These are phyloP conservation scores for Theocolax elegans DNA, from an alignment of 1,140 invertebrate genomes.

Conservation along the genomic window DNA sequence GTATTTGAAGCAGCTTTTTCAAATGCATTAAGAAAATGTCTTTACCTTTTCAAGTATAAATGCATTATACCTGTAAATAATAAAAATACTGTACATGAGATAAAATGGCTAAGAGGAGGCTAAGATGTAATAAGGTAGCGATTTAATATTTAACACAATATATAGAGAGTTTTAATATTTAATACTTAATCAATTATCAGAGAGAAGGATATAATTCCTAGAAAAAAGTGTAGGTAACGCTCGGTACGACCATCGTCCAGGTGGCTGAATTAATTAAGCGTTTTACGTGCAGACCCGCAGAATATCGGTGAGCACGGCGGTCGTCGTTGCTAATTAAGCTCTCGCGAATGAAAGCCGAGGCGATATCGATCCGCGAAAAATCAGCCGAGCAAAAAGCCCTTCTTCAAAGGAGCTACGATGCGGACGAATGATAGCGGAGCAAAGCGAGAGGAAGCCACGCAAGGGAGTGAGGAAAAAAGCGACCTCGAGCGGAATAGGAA, in stretches of 20 bases:
- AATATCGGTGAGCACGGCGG: not conserved
- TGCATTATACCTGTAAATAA: too few relatives aligned
- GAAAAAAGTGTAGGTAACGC: too few relatives aligned
- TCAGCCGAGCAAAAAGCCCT: not conserved
- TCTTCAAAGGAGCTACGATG: not conserved
- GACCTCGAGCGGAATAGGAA: not conserved
- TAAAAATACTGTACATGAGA: too few relatives aligned
- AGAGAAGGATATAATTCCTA: too few relatives aligned
- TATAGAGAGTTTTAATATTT: not conserved
- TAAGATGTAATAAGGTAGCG: too few relatives aligned
- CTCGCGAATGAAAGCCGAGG: not conserved
- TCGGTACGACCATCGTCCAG: constrained; percentile 1
- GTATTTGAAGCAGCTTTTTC: too few relatives aligned
- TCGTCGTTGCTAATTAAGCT: constrained; percentile 10
- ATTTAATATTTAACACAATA: too few relatives aligned
- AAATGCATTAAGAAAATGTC: too few relatives aligned
- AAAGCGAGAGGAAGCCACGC: too few relatives aligned
- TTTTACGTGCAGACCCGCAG: not conserved
- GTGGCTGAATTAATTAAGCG: constrained; percentile 26
- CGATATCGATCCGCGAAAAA: constrained; percentile 7
- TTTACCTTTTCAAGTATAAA: too few relatives aligned
- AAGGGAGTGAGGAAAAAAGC: not conserved
- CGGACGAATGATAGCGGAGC: not conserved
- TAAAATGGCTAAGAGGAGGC: too few relatives aligned
- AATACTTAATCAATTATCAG: not conserved